A percentile compares a stretch with the other conserved stretches of the same genome.
Conservation (phyloP, 2,113 vertebrate species). For the Arenaria interpres region DNA sequence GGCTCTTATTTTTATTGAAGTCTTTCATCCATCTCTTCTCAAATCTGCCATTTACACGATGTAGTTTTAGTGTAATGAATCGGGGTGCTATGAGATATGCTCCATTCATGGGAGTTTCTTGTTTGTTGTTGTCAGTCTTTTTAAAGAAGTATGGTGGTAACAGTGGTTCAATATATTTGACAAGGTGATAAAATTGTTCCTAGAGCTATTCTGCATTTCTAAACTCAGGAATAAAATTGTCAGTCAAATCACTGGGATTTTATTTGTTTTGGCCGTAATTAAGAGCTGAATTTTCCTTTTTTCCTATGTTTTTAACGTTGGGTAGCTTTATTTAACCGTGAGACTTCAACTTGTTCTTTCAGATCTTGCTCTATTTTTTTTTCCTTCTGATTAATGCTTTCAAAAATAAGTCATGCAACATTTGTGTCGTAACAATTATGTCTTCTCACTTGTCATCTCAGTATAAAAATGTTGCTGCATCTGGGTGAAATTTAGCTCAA, state of each 20-base stretch:
- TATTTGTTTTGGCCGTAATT: conserved; percentile 3
- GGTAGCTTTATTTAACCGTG: conserved; percentile 51
- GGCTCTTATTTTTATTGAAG: neutral
- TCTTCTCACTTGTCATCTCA: conserved; percentile 43
- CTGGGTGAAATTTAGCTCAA: conserved; percentile 1
- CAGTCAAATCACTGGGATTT: conserved; percentile 32
- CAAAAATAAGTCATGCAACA: neutral
- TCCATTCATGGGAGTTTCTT: neutral
- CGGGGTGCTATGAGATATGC: neutral
- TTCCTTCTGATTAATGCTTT: neutral
- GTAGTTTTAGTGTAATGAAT: neutral
- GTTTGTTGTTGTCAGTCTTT: neutral
- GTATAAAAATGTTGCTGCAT: neutral
- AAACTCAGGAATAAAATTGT: conserved; percentile 27
- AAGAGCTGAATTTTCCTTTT: conserved; percentile 19
- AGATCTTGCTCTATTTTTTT: neutral
- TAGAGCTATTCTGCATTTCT: conserved; percentile 49
- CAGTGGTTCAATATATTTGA: neutral
- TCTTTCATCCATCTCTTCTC: neutral
- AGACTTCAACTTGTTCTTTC: conserved; percentile 10
- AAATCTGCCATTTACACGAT: neutral
- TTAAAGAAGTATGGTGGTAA: neutral
- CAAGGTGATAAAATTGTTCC: conserved; percentile 5
- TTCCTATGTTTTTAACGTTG: neutral
- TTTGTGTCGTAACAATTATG: conserved; percentile 24